Base-by-base conservation (phyloP, 2,113 vertebrate species). In the Neofelis nebulosa region DNA sequence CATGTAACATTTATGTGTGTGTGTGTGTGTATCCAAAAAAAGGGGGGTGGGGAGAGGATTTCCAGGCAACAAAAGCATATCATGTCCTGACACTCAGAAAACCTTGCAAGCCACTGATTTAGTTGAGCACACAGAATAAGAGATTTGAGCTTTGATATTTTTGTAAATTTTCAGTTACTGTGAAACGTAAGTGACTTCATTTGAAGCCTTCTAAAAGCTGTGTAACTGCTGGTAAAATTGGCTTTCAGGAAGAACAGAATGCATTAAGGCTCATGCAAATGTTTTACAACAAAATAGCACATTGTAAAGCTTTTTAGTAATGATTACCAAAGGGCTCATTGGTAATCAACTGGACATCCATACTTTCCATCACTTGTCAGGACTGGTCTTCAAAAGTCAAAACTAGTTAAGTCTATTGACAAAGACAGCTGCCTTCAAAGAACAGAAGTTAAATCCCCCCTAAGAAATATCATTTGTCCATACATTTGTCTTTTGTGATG, bases 161-260 rank as follows among this genome's bases (percentile, higher is more conserved):
- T 78, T 92, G 71, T 82, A 63, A 93, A 48, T 95, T 91, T 94
- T 94, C 61, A 96, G 81, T 73, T 38, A 86, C 65, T 71, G 27
- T 92, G 85, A 78, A 94, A 93, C 61, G 31, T 74, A 83, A 94
- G 27, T 71, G 66, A 94, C 73, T 92, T 95, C 31, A 78, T 74
- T 65, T 74, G 69, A 98, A 95, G 61, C 82, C 69, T 96, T 94
- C 68, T 97, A 41, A 97, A 96, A 90, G 52, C 91, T 65, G 12
- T 79, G 21, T 74, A 92, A 80, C 38, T 96, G 36, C 15, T 79
- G 65, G 48, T 88, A 90, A 94, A 92, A 94, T 92, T 95, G 91
- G 71, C 25, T 92, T 93, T 95, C 18, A 81, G 79, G 68, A 82
- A 93, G 41, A 93, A 97, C 11, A 68, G 69, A 65, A 73, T 90